Evolutionary conservation across 2,113 vertebrate species (phyloP).

Genomic region (Tapirus terrestris): DNA sequence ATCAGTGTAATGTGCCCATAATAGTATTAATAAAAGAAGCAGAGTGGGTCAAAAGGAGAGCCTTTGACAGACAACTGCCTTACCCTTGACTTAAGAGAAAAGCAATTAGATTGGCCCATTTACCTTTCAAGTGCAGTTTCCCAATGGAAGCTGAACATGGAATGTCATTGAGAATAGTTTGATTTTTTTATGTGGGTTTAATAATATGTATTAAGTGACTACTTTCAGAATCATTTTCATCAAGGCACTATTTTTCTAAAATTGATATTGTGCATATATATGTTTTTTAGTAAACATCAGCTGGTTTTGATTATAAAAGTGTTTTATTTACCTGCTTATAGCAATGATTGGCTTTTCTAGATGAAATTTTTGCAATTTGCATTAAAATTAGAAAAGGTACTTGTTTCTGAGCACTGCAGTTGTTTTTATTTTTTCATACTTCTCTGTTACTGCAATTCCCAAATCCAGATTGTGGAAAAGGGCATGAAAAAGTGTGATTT

Average conservation of each 20-base stretch:
- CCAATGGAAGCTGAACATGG: background rate
- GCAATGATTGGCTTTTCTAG: conserved; percentile 45
- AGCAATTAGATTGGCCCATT: background rate
- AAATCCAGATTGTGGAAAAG: conserved; percentile 58
- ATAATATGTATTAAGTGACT: conserved; percentile 52
- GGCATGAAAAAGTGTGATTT: background rate
- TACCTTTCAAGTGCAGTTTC: conserved; percentile 26
- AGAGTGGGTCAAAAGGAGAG: background rate
- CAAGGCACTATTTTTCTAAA: conserved; percentile 60
- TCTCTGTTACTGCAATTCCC: conserved; percentile 23
- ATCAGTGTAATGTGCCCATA: background rate
- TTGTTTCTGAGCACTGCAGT: conserved; percentile 60
- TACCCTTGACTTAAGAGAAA: background rate
- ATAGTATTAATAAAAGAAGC: background rate
- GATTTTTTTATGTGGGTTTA: conserved; percentile 72
- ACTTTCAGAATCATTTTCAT: conserved; percentile 60
- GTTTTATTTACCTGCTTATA: conserved; percentile 73
- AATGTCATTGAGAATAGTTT: conserved; percentile 41
- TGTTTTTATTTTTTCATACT: conserved; percentile 51
- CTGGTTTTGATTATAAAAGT: conserved; percentile 73
- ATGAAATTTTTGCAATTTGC: conserved; percentile 41
- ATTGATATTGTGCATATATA: background rate
- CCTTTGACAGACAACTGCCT: background rate
- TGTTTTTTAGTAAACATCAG: conserved; percentile 42
- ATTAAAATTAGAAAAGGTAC: conserved; percentile 62